Evolutionary conservation across 2,888 invertebrate genomes (phyloP), one percentile per base, ranked within the genome.

Genomic region (Dasysyrphus albostriatus): DNA sequence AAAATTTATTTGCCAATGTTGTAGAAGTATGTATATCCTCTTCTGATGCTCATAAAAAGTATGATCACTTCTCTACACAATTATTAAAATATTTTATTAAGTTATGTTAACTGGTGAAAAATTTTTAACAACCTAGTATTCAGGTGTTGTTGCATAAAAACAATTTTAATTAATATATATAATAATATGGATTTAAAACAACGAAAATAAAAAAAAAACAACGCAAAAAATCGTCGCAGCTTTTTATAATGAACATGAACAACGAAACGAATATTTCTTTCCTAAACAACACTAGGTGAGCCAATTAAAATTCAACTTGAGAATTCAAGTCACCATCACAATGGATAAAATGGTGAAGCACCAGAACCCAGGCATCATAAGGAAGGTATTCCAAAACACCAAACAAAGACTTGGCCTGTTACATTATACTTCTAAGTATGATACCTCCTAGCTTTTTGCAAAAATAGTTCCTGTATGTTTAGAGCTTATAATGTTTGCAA

Each of bases 381-480:
- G 8, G 8, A n/a, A 24, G 24, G 3, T 29, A 24, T 39, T 14
- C 4, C 24, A 42, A 14, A 44, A n/a, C 29, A 44, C 29, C n/a
- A 44, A 63, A 63, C 44, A 63, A 63, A 44, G n/a, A 6, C 42
- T n/a, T n/a, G 5, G 6, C n/a, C 42, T 29, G 61, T 61, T 24
- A 42, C 61, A 61, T 24, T 24, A 59, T 14, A 39, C 12, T 59
- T 14, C 42, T 39, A 61, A 37, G 19, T 7, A 61, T 14, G 29
- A 61, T 19, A 12, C 29, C 19, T 12, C 12, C 9, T 29, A 44
- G 42, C 24, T 34, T 34, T 32, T 34, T 16, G 32, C 24, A 12
- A 34, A 65, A 49, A 65, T 47, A 16, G 34, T 65, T 49, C 47
- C 32, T 65, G 16, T 32, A 19, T 19, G 49, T 32, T 65, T 34